Base-by-base conservation (phyloP, 2,888 invertebrate genomes). In the Cecidostiba fungosa region DNA sequence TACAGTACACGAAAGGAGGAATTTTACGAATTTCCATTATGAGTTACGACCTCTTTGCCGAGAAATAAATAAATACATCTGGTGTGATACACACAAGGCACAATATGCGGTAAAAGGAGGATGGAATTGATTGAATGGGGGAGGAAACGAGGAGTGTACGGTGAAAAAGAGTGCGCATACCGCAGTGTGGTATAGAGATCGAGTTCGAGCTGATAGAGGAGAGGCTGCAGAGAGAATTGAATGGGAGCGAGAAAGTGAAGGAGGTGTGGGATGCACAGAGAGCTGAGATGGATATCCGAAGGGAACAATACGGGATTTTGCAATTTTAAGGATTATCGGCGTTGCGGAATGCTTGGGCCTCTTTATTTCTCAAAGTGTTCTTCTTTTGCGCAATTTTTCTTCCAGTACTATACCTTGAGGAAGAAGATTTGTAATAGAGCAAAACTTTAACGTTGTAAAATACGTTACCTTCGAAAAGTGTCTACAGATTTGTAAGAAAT, bases 71-170 rank as follows among this genome's bases (percentile, higher is more conserved):
- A 39, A 39, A 72, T 19, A 16, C 39, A n/a, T 39, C 6, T 19
- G 70, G 70, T 14, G 16, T 1, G 47, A 26, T 26, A 8, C 12
- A 8, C 12, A 23, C 26, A 29, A 16, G 5, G 47, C 3, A 26
- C 4, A 39, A n/a, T n/a, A n/a, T 26, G 16, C 19, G 36, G 32
- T 54, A 59, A 62, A 14, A 50, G 36, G 54, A 70, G 79, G 50
- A 54, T 54, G 77, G 77, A 70, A 79, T 50, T 72, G 70, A 79
- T 36, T 70, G 79, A 70, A 59, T 32, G 43, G 70, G 77, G 39
- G 54, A 76, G 76, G 47, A 62, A 69, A 43, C 16, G 78, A 77
- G 50, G 54, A n/a, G 54, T 54, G 54, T 54, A 5, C 54, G 54
- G 1, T n/a, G 19, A 23, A 59, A 39, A 36, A 77, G 76, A 77